Evolutionary conservation across 2,888 invertebrate genomes (phyloP).

Genomic region (Sphinx pinastri): DNA sequence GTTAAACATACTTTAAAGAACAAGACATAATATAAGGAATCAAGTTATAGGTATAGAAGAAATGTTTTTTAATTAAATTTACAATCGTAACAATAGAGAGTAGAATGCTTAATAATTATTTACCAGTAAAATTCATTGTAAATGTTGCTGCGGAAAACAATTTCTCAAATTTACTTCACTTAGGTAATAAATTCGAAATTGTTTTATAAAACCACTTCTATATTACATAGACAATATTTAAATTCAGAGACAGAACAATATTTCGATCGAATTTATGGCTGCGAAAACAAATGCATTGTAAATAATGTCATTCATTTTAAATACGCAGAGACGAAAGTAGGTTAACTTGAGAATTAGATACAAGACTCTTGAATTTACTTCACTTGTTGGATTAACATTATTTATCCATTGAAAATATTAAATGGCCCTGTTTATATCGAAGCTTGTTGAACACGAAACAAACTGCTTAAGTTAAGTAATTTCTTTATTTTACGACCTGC

Average conservation of each 20-base stretch:
- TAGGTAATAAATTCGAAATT: background rate
- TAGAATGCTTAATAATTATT: background rate
- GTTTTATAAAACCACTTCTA: background rate
- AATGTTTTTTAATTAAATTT: too few species aligned
- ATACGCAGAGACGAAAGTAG: background rate
- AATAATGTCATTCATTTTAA: background rate
- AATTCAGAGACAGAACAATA: background rate
- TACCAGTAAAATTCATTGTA: too few species aligned
- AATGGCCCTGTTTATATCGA: background rate
- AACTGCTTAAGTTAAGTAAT: background rate
- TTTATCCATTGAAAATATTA: background rate
- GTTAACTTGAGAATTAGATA: background rate
- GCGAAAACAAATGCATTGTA: conserved; percentile 2
- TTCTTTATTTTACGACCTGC: background rate
- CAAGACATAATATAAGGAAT: too few species aligned
- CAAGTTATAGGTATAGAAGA: background rate
- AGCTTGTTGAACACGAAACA: background rate
- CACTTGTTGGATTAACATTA: background rate
- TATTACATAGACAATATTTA: too few species aligned
- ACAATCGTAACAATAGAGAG: background rate
- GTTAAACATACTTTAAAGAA: too few species aligned
- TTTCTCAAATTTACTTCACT: background rate
- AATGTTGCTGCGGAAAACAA: too few species aligned
- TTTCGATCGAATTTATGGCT: background rate
- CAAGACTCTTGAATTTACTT: background rate